Percentiles rank a stretch among this genome's conserved stretches.
phyloP scores from a whole-genome alignment of 2,113 vertebrate species.

The Thermophis baileyi region DNA sequence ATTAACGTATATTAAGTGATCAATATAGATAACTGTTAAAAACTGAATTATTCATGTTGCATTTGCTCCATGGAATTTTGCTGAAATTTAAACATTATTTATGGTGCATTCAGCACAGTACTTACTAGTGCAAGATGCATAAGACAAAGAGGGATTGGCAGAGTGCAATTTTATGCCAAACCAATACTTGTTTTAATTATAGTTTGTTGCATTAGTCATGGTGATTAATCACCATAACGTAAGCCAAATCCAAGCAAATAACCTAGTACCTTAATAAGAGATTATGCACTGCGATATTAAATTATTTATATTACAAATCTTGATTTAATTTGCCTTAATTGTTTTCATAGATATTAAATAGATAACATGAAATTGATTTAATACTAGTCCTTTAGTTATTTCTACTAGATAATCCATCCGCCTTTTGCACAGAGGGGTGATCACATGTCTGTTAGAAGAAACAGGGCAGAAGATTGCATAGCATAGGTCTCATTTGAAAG shows the following conservation, averaged over 20 bases:
- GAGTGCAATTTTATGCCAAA: neutral
- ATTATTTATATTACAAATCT: neutral
- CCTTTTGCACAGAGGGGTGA: neutral
- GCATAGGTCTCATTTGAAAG: neutral
- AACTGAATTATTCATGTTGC: neutral
- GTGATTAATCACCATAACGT: neutral
- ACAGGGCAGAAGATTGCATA: neutral
- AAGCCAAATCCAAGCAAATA: neutral
- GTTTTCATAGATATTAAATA: neutral
- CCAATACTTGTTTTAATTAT: neutral
- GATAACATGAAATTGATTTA: neutral
- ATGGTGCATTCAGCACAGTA: neutral
- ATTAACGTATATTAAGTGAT: neutral
- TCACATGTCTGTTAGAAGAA: neutral
- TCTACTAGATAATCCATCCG: neutral
- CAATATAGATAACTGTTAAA: neutral
- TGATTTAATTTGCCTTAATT: neutral
- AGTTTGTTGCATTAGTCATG: neutral
- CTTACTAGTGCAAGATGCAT: neutral
- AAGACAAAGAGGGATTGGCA: neutral
- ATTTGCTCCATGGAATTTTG: neutral
- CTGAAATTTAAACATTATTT: neutral
- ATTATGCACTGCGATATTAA: neutral
- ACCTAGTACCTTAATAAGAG: neutral
- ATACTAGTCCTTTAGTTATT: neutral